phyloP scores from a whole-genome alignment of 2,797 vertebrate genomes.

The Gallinago solitaria region DNA sequence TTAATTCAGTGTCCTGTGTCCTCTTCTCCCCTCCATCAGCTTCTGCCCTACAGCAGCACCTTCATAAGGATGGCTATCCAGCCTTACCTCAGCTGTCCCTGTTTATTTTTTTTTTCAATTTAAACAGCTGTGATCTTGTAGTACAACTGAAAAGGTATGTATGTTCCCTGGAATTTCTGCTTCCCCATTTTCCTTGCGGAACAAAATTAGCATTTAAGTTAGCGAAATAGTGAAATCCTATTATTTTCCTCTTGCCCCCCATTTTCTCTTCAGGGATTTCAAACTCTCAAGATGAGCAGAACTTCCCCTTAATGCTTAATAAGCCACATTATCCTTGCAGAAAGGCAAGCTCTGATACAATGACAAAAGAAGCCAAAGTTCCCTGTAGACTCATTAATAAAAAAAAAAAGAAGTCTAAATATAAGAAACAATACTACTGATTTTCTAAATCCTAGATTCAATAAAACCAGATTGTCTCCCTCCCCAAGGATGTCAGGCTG shows the following conservation, averaged over 20 bases:
- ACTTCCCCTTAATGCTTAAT: not conserved
- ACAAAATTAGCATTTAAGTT: not conserved
- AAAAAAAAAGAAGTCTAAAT: not conserved
- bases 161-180: too few relatives aligned
- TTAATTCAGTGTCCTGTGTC: accelerated
- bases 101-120: not conserved
- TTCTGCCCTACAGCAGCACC: not conserved
- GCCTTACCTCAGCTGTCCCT: not conserved
- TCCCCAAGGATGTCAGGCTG: not conserved
- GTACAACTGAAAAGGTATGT: not conserved
- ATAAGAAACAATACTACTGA: not conserved
- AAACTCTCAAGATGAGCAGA: not conserved
- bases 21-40: not conserved
- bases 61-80: not conserved
- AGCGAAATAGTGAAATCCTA: not conserved
- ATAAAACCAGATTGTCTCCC: not conserved
- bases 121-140: not conserved
- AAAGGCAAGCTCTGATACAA: not conserved
- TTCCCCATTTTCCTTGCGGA: too few relatives aligned
- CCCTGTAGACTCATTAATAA: not conserved
- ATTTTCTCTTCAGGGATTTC: not conserved
- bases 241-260: not conserved
- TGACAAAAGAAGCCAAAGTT: not conserved
- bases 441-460: not conserved
- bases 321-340: not conserved